phyloP scores from a whole-genome alignment of 1,140 invertebrate genomes.

The Andrena cerasifolii region DNA sequence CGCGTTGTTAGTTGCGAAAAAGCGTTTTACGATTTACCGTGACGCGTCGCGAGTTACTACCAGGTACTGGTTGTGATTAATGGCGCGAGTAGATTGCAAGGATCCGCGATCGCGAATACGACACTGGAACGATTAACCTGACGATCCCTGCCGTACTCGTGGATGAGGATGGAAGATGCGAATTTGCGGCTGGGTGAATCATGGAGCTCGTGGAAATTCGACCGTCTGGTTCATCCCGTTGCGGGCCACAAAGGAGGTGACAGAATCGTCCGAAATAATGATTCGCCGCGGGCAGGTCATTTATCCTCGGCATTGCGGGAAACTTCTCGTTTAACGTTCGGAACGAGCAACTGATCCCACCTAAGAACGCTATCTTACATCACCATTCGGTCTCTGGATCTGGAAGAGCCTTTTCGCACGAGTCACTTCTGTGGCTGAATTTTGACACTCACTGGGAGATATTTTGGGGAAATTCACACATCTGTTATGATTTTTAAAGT shows the following conservation, averaged over 20 bases:
- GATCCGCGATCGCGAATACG: slow-evolving; percentile 16
- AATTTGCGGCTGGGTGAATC: slow-evolving; percentile 48
- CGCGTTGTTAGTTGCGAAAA: not conserved
- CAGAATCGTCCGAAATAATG: slow-evolving; percentile 62
- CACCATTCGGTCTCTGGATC: not conserved
- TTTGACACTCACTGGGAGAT: too few species aligned
- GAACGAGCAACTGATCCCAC: slow-evolving; percentile 23
- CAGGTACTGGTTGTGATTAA: slow-evolving; percentile 25
- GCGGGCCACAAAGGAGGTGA: slow-evolving; percentile 43
- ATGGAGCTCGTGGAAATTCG: slow-evolving; percentile 32
- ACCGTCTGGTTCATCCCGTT: not conserved
- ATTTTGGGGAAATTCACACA: too few species aligned
- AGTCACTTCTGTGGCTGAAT: too few species aligned
- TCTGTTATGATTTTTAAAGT: too few species aligned
- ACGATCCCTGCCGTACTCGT: too few species aligned
- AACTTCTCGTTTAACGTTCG: slow-evolving; percentile 38
- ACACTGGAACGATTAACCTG: slow-evolving; percentile 23
- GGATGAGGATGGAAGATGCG: slow-evolving; percentile 12
- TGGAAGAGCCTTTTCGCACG: too few species aligned
- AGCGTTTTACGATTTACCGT: not conserved
- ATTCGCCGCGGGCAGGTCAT: slow-evolving; percentile 43
- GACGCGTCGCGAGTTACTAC: not conserved
- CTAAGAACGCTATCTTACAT: slow-evolving; percentile 44
- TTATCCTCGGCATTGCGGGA: slow-evolving; percentile 42
- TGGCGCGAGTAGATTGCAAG: slow-evolving; percentile 1